Evolutionary conservation across 1,140 invertebrate genomes (phyloP).

Genomic region (Saccostrea glomerata): DNA sequence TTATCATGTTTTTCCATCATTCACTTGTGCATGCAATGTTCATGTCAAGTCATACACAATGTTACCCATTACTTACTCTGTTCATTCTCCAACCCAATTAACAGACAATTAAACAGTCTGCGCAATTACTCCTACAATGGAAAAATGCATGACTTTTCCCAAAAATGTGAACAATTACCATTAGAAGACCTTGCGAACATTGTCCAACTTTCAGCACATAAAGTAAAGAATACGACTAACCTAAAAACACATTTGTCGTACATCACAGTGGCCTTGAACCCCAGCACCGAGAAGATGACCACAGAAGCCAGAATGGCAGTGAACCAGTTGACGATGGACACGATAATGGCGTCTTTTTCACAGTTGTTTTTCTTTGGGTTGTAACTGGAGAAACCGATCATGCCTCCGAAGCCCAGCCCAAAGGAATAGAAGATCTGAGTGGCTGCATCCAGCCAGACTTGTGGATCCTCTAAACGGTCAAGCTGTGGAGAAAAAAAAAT

Average conservation of each 20-base stretch:
- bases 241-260: constrained; percentile 67
- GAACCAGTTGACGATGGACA: constrained; percentile 94
- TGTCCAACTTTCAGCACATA: neutral
- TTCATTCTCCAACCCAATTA: neutral
- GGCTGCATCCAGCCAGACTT: constrained; percentile 90
- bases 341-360: constrained; percentile 90
- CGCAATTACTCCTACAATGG: neutral
- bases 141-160: neutral
- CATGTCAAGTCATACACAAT: neutral
- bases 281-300: constrained; percentile 96
- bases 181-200: neutral
- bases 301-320: constrained; percentile 98
- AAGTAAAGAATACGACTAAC: constrained; percentile 14
- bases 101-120: no score
- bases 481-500: constrained; percentile 62
- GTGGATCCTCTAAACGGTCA: constrained; percentile 68
- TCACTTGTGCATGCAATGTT: neutral
- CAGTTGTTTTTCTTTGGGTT: constrained; percentile 85
- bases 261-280: constrained; percentile 90
- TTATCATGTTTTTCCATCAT: neutral
- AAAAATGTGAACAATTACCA: neutral
- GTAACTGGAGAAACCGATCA: constrained; percentile 94
- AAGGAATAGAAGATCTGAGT: constrained; percentile 94
- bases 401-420: constrained; percentile 92
- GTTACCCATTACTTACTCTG: neutral